These are phyloP conservation scores for Drosophila infuscata DNA, from an alignment of 2,888 invertebrate genomes.

Conservation along the genomic window DNA sequence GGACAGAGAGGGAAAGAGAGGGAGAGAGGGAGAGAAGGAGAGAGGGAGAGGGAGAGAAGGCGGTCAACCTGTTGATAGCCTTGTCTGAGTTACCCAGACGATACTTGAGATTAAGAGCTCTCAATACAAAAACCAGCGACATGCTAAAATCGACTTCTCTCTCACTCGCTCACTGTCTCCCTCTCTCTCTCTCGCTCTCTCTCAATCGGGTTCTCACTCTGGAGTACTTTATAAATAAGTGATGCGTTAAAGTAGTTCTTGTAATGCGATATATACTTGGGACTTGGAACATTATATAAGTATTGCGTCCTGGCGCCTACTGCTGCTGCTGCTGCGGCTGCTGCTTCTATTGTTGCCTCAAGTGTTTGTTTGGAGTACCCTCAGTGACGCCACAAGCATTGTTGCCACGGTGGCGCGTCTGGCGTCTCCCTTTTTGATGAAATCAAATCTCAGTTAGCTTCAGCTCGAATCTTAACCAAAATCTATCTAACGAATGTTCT, in stretches of 20 bases:
- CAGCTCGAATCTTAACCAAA: background rate
- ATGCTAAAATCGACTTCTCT: conserved; percentile 29
- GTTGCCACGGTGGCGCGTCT: conserved; percentile 44
- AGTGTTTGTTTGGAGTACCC: conserved; percentile 41
- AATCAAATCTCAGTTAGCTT: conserved; percentile 44
- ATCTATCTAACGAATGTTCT: conserved; percentile 13
- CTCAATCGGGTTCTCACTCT: background rate
- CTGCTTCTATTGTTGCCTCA: conserved; percentile 35
- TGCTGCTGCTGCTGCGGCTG: conserved; percentile 7
- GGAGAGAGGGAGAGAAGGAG: background rate
- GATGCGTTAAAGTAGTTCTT: conserved; percentile 53
- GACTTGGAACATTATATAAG: conserved; percentile 29
- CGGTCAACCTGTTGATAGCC: conserved; percentile 73
- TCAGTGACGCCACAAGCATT: conserved; percentile 41
- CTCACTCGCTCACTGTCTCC: conserved; percentile 7
- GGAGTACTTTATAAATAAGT: conserved; percentile 31
- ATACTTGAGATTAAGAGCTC: conserved; percentile 72
- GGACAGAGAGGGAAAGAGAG: background rate
- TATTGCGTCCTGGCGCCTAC: conserved; percentile 6
- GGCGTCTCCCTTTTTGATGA: conserved; percentile 46
- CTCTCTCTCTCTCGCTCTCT: background rate
- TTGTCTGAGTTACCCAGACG: conserved; percentile 52
- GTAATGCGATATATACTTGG: conserved; percentile 47
- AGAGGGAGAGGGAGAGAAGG: conserved; percentile 22
- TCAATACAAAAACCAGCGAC: conserved; percentile 51